A percentile compares a stretch with the other conserved stretches of the same genome.
Conservation (phyloP, 2,888 invertebrate species). For the Linnaemya tessellans region DNA sequence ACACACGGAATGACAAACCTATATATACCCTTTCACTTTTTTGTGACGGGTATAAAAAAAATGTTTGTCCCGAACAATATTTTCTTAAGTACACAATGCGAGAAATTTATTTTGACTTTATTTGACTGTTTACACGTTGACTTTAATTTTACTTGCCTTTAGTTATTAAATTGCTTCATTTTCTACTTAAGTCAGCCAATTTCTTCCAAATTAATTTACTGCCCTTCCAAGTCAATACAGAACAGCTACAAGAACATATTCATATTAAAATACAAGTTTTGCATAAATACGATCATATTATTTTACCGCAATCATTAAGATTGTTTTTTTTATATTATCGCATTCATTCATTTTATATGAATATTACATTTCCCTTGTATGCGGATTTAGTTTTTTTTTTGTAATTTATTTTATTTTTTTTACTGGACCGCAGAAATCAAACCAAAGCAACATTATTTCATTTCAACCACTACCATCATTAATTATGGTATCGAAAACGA, state of each 20-base stretch:
- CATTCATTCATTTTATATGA: neutral
- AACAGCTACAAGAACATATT: neutral
- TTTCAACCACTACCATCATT: constrained; percentile 62
- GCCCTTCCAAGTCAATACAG: neutral
- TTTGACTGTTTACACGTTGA: no score
- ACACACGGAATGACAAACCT: no score
- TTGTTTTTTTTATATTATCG: constrained; percentile 14
- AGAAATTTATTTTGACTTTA: no score
- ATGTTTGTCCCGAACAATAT: no score
- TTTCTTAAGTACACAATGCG: no score
- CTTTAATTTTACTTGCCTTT: no score
- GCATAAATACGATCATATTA: constrained; percentile 28
- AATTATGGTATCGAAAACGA: constrained; percentile 68
- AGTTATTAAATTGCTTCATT: no score
- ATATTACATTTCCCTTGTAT: neutral
- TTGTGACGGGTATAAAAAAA: no score
- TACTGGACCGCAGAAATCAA: constrained; percentile 62
- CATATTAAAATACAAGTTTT: constrained; percentile 9
- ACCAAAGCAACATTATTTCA: constrained; percentile 63
- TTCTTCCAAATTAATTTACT: neutral
- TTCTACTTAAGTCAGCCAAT: no score
- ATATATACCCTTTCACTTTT: no score
- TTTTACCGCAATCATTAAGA: constrained; percentile 5
- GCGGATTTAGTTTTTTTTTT: neutral
- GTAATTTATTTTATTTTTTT: no score